phyloP scores from a whole-genome alignment of 1,140 invertebrate genomes.

The Cyrtorhinus lividipennis region DNA sequence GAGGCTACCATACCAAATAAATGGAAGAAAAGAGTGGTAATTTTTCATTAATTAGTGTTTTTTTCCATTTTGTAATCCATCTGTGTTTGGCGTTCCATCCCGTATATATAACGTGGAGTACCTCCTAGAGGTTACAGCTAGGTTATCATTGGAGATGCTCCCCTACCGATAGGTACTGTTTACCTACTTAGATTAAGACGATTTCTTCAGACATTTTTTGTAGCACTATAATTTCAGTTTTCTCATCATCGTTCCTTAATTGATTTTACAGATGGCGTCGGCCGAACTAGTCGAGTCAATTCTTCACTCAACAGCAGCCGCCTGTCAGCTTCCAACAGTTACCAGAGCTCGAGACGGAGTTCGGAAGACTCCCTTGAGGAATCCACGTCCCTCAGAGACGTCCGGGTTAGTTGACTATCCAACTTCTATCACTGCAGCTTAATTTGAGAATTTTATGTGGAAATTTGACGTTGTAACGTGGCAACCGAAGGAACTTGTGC shows the following conservation, averaged over 20 bases:
- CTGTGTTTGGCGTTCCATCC: not conserved
- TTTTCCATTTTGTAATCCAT: not conserved
- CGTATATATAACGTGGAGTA: too few species aligned
- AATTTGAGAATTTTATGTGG: too few species aligned
- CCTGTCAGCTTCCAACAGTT: constrained; percentile 31
- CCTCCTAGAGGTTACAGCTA: too few species aligned
- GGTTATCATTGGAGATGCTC: too few species aligned
- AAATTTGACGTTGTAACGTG: too few species aligned
- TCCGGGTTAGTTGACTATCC: constrained; percentile 49
- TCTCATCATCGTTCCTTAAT: too few species aligned
- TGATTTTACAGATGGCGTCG: constrained; percentile 34
- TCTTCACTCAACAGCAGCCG: constrained; percentile 13
- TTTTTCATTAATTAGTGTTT: not conserved
- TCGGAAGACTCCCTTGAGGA: constrained; percentile 78
- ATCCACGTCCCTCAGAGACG: constrained; percentile 50
- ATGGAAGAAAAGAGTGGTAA: not conserved
- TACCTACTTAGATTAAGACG: too few species aligned
- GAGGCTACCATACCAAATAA: not conserved
- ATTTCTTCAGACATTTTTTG: too few species aligned
- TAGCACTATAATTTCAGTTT: too few species aligned
- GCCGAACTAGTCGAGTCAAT: constrained; percentile 1
- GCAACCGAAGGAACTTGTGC: too few species aligned
- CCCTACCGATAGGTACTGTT: too few species aligned
- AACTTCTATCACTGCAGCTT: too few species aligned
- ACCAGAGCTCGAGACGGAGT: constrained; percentile 62